Base-by-base conservation (phyloP, 1,140 invertebrate species). In the Sminthurinus signatus region DNA sequence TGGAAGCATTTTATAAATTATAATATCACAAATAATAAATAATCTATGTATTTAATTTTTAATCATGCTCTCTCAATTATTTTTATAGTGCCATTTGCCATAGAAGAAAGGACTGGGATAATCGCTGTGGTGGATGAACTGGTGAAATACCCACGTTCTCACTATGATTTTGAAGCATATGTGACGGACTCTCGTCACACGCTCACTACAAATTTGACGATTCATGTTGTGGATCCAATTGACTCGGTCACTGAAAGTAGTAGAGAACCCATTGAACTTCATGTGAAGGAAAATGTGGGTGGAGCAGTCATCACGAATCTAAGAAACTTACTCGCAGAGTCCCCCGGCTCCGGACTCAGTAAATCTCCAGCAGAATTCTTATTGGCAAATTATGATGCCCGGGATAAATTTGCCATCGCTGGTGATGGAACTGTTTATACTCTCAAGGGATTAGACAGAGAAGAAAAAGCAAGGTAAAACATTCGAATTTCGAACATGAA, bases 21-120 rank as follows among this genome's bases (percentile, higher is more conserved):
- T n/a, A n/a, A n/a, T n/a, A n/a, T n/a, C n/a, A n/a, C n/a, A n/a
- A n/a, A n/a, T n/a, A n/a, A n/a, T n/a, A n/a, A 15, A 36, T 8
- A 36, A 36, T 8, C 32, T 36, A 15, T 5, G 32, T 36, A 15
- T 36, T 8, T 5, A 8, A 8, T 64, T 27, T 19, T 48, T 14
- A 67, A 67, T 60, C 60, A 43, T 52, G 59, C 68, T 36, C 32
- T 36, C 32, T 51, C 51, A 27, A 67, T 27, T 70, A n/a, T n/a
- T 73, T 65, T 85, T 81, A 60, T 77, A 90, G 87, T 95, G 60
- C 89, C 91, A 8, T 93, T 93, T 76, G 88, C 86, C 17, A 89
- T 96, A 32, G 91, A 96, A 77, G 87, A 91, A 69, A 79, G 86
- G 62, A 90, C 88, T 8, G 93, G 93, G 2, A 88, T 88, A 1